Percentiles rank a stretch among this genome's conserved stretches.
Evolutionary conservation across 2,113 vertebrate genomes (phyloP).

Genomic region (Ramphastos sulfuratus): DNA sequence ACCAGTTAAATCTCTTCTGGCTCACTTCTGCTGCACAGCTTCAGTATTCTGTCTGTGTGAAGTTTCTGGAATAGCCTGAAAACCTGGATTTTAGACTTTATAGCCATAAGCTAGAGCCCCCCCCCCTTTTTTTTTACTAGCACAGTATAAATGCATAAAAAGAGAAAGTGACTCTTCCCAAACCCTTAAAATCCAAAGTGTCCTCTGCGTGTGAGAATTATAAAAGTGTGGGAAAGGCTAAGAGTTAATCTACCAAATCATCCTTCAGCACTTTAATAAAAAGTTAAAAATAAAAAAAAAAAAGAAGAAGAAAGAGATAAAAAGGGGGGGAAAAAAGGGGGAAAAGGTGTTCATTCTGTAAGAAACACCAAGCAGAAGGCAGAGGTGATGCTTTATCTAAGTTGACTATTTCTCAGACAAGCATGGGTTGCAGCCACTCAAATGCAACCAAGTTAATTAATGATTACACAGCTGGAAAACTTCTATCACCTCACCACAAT

Average conservation of each 20-base stretch:
- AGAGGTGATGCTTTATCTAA: constrained; percentile 33
- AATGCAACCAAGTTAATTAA: constrained; percentile 68
- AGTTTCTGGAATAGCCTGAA: not conserved
- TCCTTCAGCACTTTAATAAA: not conserved
- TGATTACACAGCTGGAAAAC: constrained; percentile 70
- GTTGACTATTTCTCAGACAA: constrained; percentile 29
- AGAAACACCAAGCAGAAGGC: not conserved
- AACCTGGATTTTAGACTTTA: not conserved
- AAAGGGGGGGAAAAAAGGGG: too few species aligned
- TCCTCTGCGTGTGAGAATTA: not conserved
- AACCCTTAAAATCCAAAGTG: not conserved
- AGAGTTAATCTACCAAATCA: not conserved
- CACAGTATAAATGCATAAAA: not conserved
- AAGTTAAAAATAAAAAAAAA: not conserved
- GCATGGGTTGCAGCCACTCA: constrained; percentile 31
- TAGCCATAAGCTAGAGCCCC: not conserved
- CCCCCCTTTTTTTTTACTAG: not conserved
- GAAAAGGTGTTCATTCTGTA: not conserved
- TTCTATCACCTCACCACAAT: constrained; percentile 59
- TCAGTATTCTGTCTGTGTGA: not conserved
- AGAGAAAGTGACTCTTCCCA: not conserved
- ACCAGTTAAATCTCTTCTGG: not conserved
- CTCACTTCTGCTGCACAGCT: not conserved
- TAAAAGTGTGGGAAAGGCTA: not conserved
- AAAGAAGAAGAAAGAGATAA: not conserved